phyloP scores from a whole-genome alignment of 2,888 invertebrate species.

The Troides helena region DNA sequence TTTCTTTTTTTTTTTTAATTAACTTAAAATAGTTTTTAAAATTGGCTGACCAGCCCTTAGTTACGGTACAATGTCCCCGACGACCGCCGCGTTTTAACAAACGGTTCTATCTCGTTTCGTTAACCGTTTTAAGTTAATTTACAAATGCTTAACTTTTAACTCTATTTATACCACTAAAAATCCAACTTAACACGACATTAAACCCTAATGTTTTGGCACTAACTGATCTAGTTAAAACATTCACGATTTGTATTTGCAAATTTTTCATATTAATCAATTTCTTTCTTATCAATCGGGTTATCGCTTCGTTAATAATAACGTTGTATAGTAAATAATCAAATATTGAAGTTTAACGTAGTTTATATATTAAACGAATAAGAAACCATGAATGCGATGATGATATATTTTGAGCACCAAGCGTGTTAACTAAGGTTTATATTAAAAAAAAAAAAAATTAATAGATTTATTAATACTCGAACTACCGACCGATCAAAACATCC shows the following conservation, averaged over 20 bases:
- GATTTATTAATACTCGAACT: no score
- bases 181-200: constrained; percentile 71
- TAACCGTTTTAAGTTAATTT: constrained; percentile 49
- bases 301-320: constrained; percentile 10
- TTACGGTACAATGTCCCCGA: constrained; percentile 54
- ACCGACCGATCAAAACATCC: no score
- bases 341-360: not conserved
- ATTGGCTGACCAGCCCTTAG: constrained; percentile 68
- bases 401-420: constrained; percentile 60
- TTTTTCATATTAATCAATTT: constrained; percentile 34
- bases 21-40: constrained; percentile 63
- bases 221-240: constrained; percentile 72
- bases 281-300: constrained; percentile 23
- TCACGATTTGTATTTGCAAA: constrained; percentile 51
- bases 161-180: constrained; percentile 64
- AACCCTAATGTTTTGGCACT: constrained; percentile 74
- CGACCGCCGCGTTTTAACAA: constrained; percentile 67
- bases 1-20: constrained; percentile 44
- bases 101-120: constrained; percentile 73
- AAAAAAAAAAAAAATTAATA: no score
- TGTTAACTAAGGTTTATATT: not conserved
- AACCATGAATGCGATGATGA: constrained; percentile 40
- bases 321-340: not conserved
- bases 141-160: constrained; percentile 64
- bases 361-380: constrained; percentile 22